phyloP scores from a whole-genome alignment of 2,797 vertebrate genomes.

The Poeciliopsis infans region DNA sequence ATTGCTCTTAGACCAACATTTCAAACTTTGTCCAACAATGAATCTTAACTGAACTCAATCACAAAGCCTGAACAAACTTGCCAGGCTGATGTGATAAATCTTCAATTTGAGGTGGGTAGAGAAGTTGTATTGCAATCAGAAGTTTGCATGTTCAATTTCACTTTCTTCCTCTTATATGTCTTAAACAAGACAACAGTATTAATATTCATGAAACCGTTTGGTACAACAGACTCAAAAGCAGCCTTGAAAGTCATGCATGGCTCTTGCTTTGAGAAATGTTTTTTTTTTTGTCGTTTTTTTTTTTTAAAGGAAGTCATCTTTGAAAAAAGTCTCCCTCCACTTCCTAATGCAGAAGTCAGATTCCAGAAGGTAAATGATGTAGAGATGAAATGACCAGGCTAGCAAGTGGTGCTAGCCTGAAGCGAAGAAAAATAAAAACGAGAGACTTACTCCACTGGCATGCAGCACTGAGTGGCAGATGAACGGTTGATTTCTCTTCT shows the following conservation, averaged over 20 bases:
- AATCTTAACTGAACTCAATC: not conserved
- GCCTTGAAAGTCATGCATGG: no score
- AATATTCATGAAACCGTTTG: no score
- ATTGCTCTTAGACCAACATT: not conserved
- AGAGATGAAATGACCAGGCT: not conserved
- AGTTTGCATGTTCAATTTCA: not conserved
- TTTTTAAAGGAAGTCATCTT: no score
- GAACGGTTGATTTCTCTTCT: not conserved
- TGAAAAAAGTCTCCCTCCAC: no score
- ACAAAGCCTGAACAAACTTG: not conserved
- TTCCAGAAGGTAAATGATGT: not conserved
- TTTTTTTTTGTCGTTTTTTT: no score
- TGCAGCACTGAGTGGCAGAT: not conserved
- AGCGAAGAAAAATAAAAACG: not conserved
- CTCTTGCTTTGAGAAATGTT: no score
- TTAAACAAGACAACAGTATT: no score
- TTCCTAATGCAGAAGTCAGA: not conserved
- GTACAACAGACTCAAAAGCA: no score
- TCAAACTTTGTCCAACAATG: not conserved
- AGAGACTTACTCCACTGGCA: constrained; percentile 40
- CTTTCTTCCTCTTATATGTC: not conserved
- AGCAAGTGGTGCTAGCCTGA: not conserved
- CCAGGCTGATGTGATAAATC: not conserved
- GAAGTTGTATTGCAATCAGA: not conserved
- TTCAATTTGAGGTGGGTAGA: not conserved